Conservation (phyloP, 2,113 vertebrate species). For the Lepus europaeus region DNA sequence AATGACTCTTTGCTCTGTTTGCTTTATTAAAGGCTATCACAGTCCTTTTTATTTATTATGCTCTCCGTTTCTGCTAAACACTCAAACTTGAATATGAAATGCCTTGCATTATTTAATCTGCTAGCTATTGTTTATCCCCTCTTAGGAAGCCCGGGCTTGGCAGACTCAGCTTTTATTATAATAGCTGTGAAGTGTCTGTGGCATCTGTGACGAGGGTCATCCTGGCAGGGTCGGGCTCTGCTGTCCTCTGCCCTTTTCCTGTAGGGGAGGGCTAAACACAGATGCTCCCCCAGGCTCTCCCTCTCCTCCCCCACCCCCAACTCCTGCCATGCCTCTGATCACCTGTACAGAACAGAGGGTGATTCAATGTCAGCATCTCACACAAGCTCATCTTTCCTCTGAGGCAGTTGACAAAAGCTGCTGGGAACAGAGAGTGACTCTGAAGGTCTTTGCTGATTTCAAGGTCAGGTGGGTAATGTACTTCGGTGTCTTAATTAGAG, state of each 20-base stretch:
- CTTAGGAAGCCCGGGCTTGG: conserved; percentile 46
- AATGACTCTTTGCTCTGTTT: conserved; percentile 81
- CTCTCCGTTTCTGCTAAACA: conserved; percentile 75
- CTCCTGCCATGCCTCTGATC: conserved; percentile 47
- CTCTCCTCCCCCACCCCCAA: not conserved
- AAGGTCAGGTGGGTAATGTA: conserved; percentile 70
- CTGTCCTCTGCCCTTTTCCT: conserved; percentile 28
- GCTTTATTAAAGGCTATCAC: conserved; percentile 79
- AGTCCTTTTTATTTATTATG: conserved; percentile 80
- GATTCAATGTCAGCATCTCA: conserved; percentile 62
- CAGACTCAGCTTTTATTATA: conserved; percentile 66
- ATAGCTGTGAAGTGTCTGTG: conserved; percentile 48
- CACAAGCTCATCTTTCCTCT: conserved; percentile 65
- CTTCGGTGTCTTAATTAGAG: conserved; percentile 26
- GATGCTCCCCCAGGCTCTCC: not conserved
- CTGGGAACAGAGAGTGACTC: conserved; percentile 21
- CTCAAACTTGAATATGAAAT: conserved; percentile 76
- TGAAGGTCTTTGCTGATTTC: conserved; percentile 67
- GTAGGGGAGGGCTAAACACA: conserved; percentile 5
- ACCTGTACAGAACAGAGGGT: conserved; percentile 57
- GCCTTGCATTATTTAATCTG: conserved; percentile 76
- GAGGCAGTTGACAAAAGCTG: conserved; percentile 66
- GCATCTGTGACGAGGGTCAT: conserved; percentile 55
- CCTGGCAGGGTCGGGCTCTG: conserved; percentile 29
- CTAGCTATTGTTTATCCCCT: conserved; percentile 73